A percentile compares a stretch with the other conserved stretches of the same genome.
Conservation (phyloP, 2,797 vertebrate species). For the Caiman crocodilus region DNA sequence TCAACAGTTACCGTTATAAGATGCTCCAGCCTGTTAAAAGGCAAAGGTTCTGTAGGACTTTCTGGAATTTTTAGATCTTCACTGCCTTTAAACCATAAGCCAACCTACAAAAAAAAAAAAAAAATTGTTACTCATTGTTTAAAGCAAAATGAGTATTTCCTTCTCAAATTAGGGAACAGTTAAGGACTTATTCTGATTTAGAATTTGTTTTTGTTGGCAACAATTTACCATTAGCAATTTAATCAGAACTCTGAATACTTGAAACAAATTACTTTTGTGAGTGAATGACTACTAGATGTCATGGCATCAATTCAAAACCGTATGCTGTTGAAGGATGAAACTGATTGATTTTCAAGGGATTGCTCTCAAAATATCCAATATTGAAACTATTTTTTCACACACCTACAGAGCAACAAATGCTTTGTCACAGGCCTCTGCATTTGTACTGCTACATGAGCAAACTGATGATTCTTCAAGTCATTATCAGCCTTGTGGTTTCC, state of each 20-base stretch:
- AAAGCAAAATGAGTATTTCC: neutral
- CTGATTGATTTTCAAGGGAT: neutral
- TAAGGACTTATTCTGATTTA: neutral
- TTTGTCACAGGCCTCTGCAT: neutral
- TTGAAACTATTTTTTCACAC: neutral
- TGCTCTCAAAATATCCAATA: neutral
- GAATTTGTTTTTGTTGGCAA: neutral
- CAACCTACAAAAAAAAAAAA: constrained; percentile 77
- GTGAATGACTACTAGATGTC: neutral
- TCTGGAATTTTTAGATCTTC: constrained; percentile 74
- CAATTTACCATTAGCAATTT: neutral
- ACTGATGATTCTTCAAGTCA: neutral
- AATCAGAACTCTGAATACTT: neutral
- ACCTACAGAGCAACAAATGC: neutral
- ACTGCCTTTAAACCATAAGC: constrained; percentile 89
- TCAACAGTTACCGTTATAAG: constrained; percentile 85
- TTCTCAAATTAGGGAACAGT: neutral
- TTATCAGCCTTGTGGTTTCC: neutral
- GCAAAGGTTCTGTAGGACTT: constrained; percentile 79
- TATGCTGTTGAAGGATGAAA: neutral
- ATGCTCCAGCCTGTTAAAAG: constrained; percentile 81
- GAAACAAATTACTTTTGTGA: neutral
- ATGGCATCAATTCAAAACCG: neutral
- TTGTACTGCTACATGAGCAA: neutral
- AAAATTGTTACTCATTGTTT: constrained; percentile 1